A percentile compares a stretch with the other conserved stretches of the same genome.
Conservation (phyloP, 2,113 vertebrate genomes). For the Otolemur garnettii region DNA sequence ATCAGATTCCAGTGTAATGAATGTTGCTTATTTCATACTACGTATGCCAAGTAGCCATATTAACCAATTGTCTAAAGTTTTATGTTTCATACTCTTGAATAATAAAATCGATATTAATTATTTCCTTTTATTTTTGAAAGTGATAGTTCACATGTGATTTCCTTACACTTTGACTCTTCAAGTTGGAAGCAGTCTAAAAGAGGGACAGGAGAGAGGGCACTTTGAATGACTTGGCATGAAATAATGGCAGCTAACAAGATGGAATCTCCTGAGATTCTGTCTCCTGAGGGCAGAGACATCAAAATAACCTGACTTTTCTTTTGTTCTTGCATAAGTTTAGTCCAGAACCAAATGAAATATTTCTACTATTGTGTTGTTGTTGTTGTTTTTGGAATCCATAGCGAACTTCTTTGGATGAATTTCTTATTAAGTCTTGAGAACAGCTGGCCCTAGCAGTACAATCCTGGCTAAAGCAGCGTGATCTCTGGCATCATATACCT, state of each 20-base stretch:
- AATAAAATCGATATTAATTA: not conserved
- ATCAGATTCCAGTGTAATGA: not conserved
- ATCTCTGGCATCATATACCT: not conserved
- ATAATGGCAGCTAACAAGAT: not conserved
- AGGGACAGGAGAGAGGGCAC: fast-evolving
- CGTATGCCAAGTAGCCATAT: not conserved
- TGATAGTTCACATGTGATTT: not conserved
- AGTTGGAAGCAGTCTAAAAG: not conserved
- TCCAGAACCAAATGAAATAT: not conserved
- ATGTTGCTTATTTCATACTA: not conserved
- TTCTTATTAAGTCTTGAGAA: not conserved
- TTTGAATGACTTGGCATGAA: not conserved
- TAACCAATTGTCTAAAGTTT: not conserved
- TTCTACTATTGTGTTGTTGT: not conserved
- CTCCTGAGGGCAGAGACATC: not conserved
- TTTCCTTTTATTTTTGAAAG: not conserved
- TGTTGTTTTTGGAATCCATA: not conserved
- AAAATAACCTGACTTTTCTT: not conserved
- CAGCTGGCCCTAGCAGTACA: not conserved
- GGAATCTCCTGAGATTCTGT: not conserved
- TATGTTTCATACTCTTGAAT: not conserved
- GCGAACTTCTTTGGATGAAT: not conserved
- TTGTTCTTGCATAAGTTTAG: not conserved
- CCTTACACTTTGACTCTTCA: not conserved
- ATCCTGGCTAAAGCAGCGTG: too few relatives aligned